Evolutionary conservation across 2,113 vertebrate genomes (phyloP), one percentile per base, ranked within the genome.

Genomic region (Scomber japonicus): DNA sequence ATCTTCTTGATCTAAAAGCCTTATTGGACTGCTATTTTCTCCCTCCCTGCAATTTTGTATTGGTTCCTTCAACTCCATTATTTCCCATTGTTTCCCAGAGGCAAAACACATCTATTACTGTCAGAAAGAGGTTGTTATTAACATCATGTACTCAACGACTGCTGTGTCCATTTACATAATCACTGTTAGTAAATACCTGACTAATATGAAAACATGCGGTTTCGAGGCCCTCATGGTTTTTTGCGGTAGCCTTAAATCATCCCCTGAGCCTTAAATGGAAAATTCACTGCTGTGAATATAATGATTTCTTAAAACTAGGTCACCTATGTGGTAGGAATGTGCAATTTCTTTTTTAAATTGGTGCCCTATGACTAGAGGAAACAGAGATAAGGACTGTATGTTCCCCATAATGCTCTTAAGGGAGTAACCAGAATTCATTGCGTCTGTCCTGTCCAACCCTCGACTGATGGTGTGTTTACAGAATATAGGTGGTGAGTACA

Each of bases 241-340:
- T 80, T 75, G 63, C 15, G 6, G 30, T 31, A 9, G 49, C 55
- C 44, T 49, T 68, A 73, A 75, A 78, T 80, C 72, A 65, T 79
- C 70, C 61, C 51, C 69, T 51, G 71, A 68, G 82, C 81, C 75
- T 31, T 31, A 31, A 31, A 31, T 21, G 31, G 6, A 6, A 31
- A 31, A 31, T 31, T 31, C 31, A 31, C 31, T 6, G 6, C 31
- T 31, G 4, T 31, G 31, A 31, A 31, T 31, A 31, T 31, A 6
- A 31, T 5, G 31, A 31, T 31, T 31, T 3, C 31, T 31, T 31
- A 31, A 31, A 35, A 35, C 31, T 35, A 35, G 31, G 5, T 35
- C 31, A 35, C 31, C 31, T 35, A 35, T 35, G 5, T 35, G 7
- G 3, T 35, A 35, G 31, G 7, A 35, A 35, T 35, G 7, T 35